Percentiles rank a stretch among this genome's conserved stretches.
Conservation (phyloP, 2,113 vertebrate species). For the Rhagologus leucostigma region DNA sequence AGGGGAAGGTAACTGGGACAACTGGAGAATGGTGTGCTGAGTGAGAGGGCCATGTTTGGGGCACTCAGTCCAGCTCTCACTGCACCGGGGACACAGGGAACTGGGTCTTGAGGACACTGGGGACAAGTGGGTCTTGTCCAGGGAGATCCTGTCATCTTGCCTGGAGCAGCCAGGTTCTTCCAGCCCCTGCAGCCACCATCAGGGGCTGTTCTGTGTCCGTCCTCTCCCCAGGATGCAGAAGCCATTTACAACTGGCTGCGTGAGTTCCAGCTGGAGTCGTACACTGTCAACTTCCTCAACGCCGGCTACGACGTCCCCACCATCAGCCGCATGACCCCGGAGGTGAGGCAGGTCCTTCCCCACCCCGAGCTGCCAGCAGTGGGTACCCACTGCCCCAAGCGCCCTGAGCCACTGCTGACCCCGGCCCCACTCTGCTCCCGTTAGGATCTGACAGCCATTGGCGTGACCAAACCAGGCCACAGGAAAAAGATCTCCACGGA, state of each 20-base stretch:
- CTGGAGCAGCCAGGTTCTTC: background rate
- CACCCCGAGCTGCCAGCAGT: background rate
- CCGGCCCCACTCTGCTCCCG: background rate
- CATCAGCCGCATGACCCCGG: constrained; percentile 96
- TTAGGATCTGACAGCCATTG: constrained; percentile 94
- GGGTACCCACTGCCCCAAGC: rapidly evolving
- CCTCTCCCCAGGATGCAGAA: constrained; percentile 81
- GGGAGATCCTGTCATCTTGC: background rate
- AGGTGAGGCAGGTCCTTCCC: constrained; percentile 74
- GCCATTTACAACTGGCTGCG: constrained; percentile 94
- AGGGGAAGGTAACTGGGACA: constrained; percentile 82
- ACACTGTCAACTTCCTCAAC: constrained; percentile 85
- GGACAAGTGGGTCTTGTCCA: background rate
- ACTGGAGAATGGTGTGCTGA: background rate
- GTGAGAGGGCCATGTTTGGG: background rate
- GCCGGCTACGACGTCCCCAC: constrained; percentile 94
- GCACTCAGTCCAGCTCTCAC: background rate
- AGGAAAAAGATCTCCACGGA: constrained; percentile 94
- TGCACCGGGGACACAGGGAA: background rate
- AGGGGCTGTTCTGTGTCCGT: background rate
- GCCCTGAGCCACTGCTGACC: background rate
- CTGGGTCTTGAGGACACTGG: background rate
- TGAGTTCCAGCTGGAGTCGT: constrained; percentile 93
- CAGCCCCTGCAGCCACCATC: background rate
- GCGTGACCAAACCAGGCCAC: constrained; percentile 94